These are phyloP conservation scores for Rhinopomastus cyanomelas DNA, from an alignment of 2,113 vertebrate species.

Conservation along the genomic window DNA sequence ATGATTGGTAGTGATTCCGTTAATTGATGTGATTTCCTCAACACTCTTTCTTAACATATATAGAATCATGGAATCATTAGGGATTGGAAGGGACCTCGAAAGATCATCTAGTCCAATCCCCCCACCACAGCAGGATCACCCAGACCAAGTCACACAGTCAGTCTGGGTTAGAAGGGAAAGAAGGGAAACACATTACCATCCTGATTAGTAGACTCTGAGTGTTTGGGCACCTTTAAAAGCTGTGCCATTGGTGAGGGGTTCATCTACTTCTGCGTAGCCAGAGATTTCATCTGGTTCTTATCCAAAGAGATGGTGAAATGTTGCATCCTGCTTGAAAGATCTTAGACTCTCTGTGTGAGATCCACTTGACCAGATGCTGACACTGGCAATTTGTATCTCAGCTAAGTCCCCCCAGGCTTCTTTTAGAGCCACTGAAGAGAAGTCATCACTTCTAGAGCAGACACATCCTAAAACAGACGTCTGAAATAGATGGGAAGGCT, in stretches of 20 bases:
- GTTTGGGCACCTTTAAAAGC: neutral
- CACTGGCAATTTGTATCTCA: neutral
- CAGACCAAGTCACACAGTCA: too few species aligned
- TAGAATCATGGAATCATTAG: too few species aligned
- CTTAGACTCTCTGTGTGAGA: neutral
- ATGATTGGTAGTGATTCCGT: neutral
- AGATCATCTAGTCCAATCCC: too few species aligned
- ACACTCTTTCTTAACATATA: neutral
- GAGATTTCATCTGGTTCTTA: neutral
- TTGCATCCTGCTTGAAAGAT: neutral
- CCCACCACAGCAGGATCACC: too few species aligned
- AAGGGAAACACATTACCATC: rapidly evolving
- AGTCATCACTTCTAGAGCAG: neutral
- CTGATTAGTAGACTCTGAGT: neutral
- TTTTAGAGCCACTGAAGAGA: neutral
- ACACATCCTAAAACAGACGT: neutral
- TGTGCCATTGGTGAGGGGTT: neutral
- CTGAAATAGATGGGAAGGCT: slow-evolving; percentile 16
- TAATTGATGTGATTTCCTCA: neutral
- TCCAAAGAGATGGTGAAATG: neutral
- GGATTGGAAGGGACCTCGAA: too few species aligned
- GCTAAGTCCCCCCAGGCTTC: neutral
- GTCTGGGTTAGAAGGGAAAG: too few species aligned
- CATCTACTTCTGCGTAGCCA: neutral
- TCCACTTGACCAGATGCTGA: neutral